A percentile compares a stretch with the other conserved stretches of the same genome.
Evolutionary conservation across 1,140 invertebrate genomes (phyloP).

Genomic region (Leptinotarsa defecta): DNA sequence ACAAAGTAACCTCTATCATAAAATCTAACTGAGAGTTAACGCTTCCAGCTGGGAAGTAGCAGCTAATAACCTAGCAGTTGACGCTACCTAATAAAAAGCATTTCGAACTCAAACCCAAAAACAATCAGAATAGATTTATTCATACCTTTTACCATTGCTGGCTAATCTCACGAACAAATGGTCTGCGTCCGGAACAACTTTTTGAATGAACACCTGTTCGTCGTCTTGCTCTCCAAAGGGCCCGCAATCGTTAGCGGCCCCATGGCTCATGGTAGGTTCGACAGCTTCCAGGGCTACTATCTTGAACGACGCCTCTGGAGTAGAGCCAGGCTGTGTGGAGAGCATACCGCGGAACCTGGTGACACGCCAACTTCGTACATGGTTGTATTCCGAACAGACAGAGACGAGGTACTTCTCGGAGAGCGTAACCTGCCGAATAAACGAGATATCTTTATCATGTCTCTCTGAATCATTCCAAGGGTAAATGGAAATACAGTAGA

Average conservation of each 20-base stretch:
- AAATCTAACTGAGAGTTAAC: too few relatives aligned
- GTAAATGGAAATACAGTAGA: too few relatives aligned
- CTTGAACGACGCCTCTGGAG: constrained; percentile 95
- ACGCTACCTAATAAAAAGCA: too few relatives aligned
- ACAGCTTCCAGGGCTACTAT: constrained; percentile 88
- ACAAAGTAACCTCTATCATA: too few relatives aligned
- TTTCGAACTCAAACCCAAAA: not conserved
- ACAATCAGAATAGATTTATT: too few relatives aligned
- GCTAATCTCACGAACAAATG: constrained; percentile 91
- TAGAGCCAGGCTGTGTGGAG: constrained; percentile 95
- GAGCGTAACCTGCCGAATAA: constrained; percentile 75
- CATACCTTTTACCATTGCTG: constrained; percentile 88
- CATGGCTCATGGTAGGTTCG: constrained; percentile 70
- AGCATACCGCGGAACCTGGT: constrained; percentile 96
- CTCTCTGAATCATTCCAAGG: too few relatives aligned
- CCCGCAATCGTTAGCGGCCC: constrained; percentile 77
- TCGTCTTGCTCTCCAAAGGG: constrained; percentile 98
- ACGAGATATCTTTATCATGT: constrained; percentile 32
- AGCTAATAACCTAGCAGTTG: too few relatives aligned
- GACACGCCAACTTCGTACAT: constrained; percentile 95
- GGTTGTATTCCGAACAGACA: constrained; percentile 97
- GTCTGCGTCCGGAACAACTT: constrained; percentile 95
- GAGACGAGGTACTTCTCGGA: constrained; percentile 97
- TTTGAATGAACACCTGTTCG: constrained; percentile 97
- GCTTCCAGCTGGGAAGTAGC: too few relatives aligned